phyloP scores from a whole-genome alignment of 2,797 vertebrate species.

The Margarornis squamiger region DNA sequence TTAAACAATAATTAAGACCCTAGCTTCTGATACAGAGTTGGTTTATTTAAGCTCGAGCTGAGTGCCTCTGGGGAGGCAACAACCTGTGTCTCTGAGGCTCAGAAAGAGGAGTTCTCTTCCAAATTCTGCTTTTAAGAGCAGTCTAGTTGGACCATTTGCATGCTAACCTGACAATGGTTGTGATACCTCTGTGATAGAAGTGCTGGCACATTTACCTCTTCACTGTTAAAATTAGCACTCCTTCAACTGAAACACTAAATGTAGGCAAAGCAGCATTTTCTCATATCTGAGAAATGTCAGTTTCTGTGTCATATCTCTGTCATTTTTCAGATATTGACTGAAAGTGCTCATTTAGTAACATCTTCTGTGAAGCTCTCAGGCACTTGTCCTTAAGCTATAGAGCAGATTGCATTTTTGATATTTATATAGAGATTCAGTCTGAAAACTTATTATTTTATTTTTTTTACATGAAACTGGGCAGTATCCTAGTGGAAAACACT shows the following conservation, averaged over 20 bases:
- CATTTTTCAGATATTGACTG: not conserved
- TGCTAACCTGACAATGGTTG: not conserved
- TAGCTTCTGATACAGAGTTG: not conserved
- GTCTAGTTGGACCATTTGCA: not conserved
- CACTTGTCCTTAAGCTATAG: not conserved
- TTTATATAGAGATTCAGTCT: not conserved
- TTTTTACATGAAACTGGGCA: not conserved
- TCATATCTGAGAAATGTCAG: not conserved
- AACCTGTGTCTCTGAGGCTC: not conserved
- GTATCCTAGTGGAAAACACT: not conserved
- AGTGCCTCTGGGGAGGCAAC: not conserved
- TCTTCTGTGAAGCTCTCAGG: not conserved
- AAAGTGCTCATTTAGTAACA: not conserved
- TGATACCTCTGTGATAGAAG: not conserved
- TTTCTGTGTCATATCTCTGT: not conserved
- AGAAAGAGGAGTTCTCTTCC: not conserved
- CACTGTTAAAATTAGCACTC: not conserved
- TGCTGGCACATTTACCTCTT: not conserved
- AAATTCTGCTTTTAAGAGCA: not conserved
- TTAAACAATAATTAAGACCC: not conserved
- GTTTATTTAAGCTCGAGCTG: not conserved
- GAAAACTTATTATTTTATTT: not conserved
- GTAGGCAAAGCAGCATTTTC: not conserved
- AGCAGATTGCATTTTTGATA: not conserved
- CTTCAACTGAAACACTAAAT: not conserved